Evolutionary conservation across 2,888 invertebrate species (phyloP), one percentile per base, ranked within the genome.

Genomic region (Drosophila melanosoma): DNA sequence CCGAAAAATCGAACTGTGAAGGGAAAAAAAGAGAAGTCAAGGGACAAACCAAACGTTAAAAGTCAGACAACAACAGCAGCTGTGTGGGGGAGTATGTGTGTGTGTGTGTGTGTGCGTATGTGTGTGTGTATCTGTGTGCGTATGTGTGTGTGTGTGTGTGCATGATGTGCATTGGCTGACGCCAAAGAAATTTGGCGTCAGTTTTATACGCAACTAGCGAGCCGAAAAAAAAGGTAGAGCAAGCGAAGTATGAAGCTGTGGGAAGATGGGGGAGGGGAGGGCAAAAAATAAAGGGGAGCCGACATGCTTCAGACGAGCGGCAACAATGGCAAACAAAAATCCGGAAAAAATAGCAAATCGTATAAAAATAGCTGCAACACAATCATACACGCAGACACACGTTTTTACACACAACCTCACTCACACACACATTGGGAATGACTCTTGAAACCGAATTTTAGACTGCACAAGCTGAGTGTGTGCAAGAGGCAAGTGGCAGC

Each of bases 121-220:
- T 20, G 60, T 57, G 17, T 56, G 52, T 61, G 12, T 33, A n/a
- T n/a, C n/a, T n/a, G n/a, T n/a, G 52, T 26, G 51, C 42, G 69
- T 35, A 61, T 48, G n/a, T 52, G 40, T 54, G 36, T 67, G n/a
- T 29, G 49, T 42, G 61, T 35, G 61, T 45, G 62, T 51, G 67
- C 60, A 54, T 52, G 45, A 45, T 73, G 69, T 83, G 85, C 82
- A 79, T 74, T 87, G 89, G 82, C 73, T 87, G 89, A 89, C 85
- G 85, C 85, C 85, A 85, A 89, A 89, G 84, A 85, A 89, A 89
- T 85, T 85, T 89, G 85, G 85, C 85, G 85, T 85, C 89, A 89
- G 87, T 84, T 87, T 69, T 87, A 87, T 89, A 82, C 77, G 88
- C 74, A 69, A 61, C 62, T 62, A 59, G 58, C 65, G 65, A 63